These are phyloP conservation scores for Thera britannica DNA, from an alignment of 2,888 invertebrate genomes.

Conservation along the genomic window DNA sequence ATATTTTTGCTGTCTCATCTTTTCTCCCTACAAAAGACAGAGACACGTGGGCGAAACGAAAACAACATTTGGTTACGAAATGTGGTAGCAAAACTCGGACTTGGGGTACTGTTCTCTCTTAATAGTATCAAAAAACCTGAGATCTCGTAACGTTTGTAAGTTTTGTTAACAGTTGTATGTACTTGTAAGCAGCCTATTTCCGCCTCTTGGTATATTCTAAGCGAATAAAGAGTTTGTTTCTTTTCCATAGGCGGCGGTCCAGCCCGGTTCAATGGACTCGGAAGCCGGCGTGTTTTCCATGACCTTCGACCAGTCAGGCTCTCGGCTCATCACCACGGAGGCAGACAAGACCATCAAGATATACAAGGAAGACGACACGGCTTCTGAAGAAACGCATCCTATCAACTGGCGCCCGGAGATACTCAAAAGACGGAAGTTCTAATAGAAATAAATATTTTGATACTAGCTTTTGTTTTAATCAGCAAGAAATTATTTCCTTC, in stretches of 20 bases:
- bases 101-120: no score
- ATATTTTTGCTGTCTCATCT: no score
- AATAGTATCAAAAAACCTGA: no score
- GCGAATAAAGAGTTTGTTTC: neutral
- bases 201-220: neutral
- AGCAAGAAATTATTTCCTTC: no score
- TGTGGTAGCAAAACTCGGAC: no score
- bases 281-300: constrained; percentile 99
- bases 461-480: constrained; percentile 8
- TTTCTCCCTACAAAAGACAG: no score
- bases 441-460: constrained; percentile 48
- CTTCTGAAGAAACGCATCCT: constrained; percentile 98
- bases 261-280: constrained; percentile 99
- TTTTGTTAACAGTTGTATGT: no score
- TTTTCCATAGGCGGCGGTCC: constrained; percentile 91
- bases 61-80: no score
- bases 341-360: constrained; percentile 99
- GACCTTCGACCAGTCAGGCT: constrained; percentile 97
- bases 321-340: constrained; percentile 97
- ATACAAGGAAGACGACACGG: constrained; percentile 98
- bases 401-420: constrained; percentile 99
- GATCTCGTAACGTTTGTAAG: no score
- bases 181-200: no score
- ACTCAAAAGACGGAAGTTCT: constrained; percentile 95
- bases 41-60: no score